These are phyloP conservation scores for Myrmecobius fasciatus DNA, from an alignment of 2,113 vertebrate genomes.

Conservation along the genomic window DNA sequence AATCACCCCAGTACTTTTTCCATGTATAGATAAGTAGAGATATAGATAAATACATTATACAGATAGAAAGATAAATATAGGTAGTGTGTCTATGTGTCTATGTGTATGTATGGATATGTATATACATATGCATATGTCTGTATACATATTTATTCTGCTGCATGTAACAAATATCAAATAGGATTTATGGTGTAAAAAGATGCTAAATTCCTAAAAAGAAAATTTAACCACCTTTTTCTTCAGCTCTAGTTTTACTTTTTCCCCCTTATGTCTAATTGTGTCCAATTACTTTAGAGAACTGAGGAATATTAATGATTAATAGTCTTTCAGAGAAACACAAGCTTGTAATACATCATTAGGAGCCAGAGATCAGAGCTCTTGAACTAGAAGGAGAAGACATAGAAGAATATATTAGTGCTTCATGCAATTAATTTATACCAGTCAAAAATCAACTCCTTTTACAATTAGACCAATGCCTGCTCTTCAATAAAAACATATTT, in stretches of 20 bases:
- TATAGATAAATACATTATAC: too few relatives aligned
- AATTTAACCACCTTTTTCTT: conserved; percentile 30
- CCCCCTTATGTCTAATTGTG: conserved; percentile 51
- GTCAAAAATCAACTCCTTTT: conserved; percentile 64
- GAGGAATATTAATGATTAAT: conserved; percentile 74
- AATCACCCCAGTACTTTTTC: not conserved
- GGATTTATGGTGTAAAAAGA: conserved; percentile 60
- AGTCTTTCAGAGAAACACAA: conserved; percentile 62
- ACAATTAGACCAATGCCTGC: conserved; percentile 58
- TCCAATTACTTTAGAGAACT: conserved; percentile 53
- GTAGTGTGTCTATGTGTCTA: too few relatives aligned
- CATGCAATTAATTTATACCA: conserved; percentile 61
- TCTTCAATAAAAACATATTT: conserved; percentile 72
- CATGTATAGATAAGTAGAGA: not conserved
- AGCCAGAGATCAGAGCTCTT: conserved; percentile 63
- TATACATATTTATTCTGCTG: not conserved
- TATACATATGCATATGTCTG: not conserved
- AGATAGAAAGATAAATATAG: too few relatives aligned
- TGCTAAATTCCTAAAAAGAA: conserved; percentile 62
- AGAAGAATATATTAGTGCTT: conserved; percentile 56
- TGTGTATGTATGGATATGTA: not conserved
- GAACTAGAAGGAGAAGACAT: conserved; percentile 70
- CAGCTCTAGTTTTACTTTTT: conserved; percentile 45
- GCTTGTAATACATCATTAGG: conserved; percentile 74
- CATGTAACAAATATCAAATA: conserved; percentile 29